These are phyloP conservation scores for Silvanus unidentatus DNA, from an alignment of 2,888 invertebrate species.

Conservation along the genomic window DNA sequence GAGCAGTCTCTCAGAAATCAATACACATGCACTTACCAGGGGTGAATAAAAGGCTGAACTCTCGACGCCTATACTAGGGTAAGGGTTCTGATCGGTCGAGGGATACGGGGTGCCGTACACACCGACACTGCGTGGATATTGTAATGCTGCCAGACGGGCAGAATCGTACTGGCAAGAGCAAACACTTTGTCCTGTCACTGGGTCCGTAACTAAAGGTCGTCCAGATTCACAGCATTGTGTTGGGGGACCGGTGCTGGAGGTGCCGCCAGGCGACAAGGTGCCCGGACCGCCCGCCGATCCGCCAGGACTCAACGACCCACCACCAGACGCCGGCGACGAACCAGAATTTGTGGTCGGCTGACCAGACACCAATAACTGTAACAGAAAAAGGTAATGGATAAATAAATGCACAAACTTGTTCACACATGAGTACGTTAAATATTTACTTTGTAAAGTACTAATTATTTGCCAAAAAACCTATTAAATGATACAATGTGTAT, in stretches of 20 bases:
- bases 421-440: too few species aligned
- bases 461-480: too few species aligned
- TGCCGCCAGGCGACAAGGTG: slow-evolving; percentile 54
- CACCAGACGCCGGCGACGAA: slow-evolving; percentile 72
- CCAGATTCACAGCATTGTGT: slow-evolving; percentile 81
- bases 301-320: slow-evolving; percentile 68
- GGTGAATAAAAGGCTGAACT: slow-evolving; percentile 94
- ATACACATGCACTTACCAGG: slow-evolving; percentile 91
- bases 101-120: slow-evolving; percentile 86
- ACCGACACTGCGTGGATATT: slow-evolving; percentile 75
- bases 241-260: slow-evolving; percentile 41
- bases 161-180: slow-evolving; percentile 93
- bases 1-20: too few species aligned
- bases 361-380: slow-evolving; percentile 69
- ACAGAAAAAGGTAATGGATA: slow-evolving; percentile 24
- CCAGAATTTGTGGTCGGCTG: slow-evolving; percentile 70
- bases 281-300: slow-evolving; percentile 49
- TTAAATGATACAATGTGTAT: too few species aligned
- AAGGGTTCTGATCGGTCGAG: slow-evolving; percentile 86
- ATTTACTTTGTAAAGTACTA: too few species aligned
- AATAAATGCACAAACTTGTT: not conserved
- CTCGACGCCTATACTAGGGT: slow-evolving; percentile 87
- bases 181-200: slow-evolving; percentile 86
- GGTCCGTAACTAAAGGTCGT: slow-evolving; percentile 86
- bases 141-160: slow-evolving; percentile 74